phyloP scores from a whole-genome alignment of 1,140 invertebrate genomes.

The Drosophila teissieri region DNA sequence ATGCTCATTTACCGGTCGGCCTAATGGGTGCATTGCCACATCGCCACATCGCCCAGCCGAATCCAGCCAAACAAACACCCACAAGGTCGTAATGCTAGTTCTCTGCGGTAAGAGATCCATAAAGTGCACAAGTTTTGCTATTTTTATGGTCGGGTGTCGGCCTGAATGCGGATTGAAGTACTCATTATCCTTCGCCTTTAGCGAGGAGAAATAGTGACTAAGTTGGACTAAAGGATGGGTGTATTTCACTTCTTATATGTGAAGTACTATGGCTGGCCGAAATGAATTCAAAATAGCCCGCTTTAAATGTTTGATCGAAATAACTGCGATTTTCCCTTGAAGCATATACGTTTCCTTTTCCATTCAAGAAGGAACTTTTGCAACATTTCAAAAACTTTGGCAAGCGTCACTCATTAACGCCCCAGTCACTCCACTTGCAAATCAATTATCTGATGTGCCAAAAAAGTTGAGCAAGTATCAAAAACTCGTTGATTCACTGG shows the following conservation, averaged over 20 bases:
- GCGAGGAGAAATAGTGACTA: not conserved
- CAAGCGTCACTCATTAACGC: constrained; percentile 46
- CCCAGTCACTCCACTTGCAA: constrained; percentile 59
- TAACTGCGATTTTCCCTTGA: not conserved
- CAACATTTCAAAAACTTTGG: constrained; percentile 36
- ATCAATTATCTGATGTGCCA: constrained; percentile 78
- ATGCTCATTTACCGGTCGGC: constrained; percentile 78
- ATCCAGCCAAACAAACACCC: not conserved
- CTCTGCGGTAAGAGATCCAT: constrained; percentile 44
- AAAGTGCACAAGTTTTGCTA: constrained; percentile 54
- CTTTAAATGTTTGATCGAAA: constrained; percentile 23
- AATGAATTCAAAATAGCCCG: no score
- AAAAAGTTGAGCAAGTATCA: constrained; percentile 47
- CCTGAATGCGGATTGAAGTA: constrained; percentile 2
- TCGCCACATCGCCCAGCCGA: not conserved
- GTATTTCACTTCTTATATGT: not conserved
- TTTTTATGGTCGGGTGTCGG: constrained; percentile 39
- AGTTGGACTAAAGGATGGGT: not conserved
- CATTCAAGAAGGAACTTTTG: constrained; percentile 1
- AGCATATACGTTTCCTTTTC: not conserved
- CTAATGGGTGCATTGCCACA: constrained; percentile 77
- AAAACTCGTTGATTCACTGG: constrained; percentile 47
- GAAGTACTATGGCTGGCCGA: no score
- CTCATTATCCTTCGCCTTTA: not conserved
- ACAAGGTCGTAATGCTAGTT: constrained; percentile 25